These are phyloP conservation scores for Geotria australis DNA, from an alignment of 2,797 vertebrate genomes.

Conservation along the genomic window DNA sequence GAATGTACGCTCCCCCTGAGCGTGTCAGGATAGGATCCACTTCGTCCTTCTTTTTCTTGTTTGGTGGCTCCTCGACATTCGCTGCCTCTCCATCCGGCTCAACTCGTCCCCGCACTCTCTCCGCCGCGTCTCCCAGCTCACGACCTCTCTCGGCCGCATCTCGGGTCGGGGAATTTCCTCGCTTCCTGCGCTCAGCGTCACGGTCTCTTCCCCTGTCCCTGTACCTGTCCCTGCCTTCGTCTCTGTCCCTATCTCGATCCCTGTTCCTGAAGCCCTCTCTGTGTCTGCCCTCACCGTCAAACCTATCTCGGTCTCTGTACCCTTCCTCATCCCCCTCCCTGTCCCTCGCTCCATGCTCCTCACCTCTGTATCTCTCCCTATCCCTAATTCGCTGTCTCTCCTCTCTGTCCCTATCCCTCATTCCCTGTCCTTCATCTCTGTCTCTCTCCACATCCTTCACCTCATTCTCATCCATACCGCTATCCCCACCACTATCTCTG, in stretches of 20 bases:
- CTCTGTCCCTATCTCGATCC: conserved; percentile 12
- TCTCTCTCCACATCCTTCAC: too few species aligned
- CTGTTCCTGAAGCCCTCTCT: not conserved
- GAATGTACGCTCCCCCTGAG: conserved; percentile 82
- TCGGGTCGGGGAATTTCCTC: conserved; percentile 22
- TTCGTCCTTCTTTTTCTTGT: conserved; percentile 77
- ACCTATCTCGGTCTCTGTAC: not conserved
- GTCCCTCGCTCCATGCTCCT: conserved; percentile 1
- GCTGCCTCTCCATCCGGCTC: conserved; percentile 8
- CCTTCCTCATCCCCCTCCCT: not conserved
- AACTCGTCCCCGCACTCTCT: too few species aligned
- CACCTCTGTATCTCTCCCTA: not conserved
- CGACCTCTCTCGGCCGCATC: too few species aligned
- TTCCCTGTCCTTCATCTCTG: not conserved
- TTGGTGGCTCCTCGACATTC: conserved; percentile 17
- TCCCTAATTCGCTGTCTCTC: not conserved
- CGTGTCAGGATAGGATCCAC: conserved; percentile 70
- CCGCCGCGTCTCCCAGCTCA: too few species aligned
- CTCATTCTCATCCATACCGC: not conserved
- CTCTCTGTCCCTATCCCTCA: not conserved
- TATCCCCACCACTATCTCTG: not conserved
- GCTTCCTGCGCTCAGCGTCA: conserved; percentile 11
- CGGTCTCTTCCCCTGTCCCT: conserved; percentile 17
- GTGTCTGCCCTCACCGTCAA: conserved; percentile 1
- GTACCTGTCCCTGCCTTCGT: conserved; percentile 14